phyloP scores from a whole-genome alignment of 2,888 invertebrate genomes.

The Apodemia hepburni region DNA sequence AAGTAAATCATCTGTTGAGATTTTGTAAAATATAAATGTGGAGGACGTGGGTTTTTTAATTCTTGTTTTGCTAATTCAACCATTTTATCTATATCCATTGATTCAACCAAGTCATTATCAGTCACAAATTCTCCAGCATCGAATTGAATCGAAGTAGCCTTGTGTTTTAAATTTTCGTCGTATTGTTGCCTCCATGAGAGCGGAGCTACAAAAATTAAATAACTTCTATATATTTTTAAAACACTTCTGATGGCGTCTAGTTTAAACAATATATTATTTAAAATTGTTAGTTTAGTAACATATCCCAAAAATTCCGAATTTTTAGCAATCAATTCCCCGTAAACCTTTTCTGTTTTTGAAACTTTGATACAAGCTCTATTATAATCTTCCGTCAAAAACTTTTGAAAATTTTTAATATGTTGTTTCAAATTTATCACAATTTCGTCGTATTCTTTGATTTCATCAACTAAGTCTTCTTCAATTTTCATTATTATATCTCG shows the following conservation, averaged over 20 bases:
- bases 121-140: slow-evolving; percentile 59
- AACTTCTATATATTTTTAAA: slow-evolving; percentile 63
- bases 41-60: slow-evolving; percentile 49
- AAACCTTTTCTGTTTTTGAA: slow-evolving; percentile 53
- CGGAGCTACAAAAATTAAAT: slow-evolving; percentile 65
- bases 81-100: slow-evolving; percentile 64
- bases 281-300: slow-evolving; percentile 51
- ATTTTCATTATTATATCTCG: slow-evolving; percentile 63
- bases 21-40: slow-evolving; percentile 50
- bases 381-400: slow-evolving; percentile 69
- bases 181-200: slow-evolving; percentile 61
- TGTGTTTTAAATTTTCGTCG: slow-evolving; percentile 57
- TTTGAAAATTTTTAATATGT: slow-evolving; percentile 67
- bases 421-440: slow-evolving; percentile 54
- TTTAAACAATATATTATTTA: slow-evolving; percentile 67
- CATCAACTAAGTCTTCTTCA: slow-evolving; percentile 53
- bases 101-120: slow-evolving; percentile 63
- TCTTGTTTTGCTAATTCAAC: slow-evolving; percentile 58
- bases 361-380: slow-evolving; percentile 62
- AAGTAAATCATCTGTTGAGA: slow-evolving; percentile 64
- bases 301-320: slow-evolving; percentile 58
- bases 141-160: slow-evolving; percentile 59
- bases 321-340: slow-evolving; percentile 51
- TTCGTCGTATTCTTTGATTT: slow-evolving; percentile 48
- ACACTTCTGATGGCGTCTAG: slow-evolving; percentile 60